Evolutionary conservation across 1,140 invertebrate species (phyloP).

Genomic region (Bombus affinis): DNA sequence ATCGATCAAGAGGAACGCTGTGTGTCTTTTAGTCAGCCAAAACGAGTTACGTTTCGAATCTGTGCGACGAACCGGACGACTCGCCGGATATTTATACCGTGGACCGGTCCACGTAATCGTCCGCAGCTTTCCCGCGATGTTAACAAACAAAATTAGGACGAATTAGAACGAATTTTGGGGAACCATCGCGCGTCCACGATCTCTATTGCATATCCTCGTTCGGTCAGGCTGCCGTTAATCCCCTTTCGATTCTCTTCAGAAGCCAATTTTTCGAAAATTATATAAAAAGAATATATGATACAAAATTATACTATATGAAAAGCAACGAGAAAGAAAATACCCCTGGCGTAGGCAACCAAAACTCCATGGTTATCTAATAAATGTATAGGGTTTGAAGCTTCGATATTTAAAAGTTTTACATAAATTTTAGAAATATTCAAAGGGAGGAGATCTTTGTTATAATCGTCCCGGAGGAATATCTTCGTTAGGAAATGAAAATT

Average conservation of each 20-base stretch:
- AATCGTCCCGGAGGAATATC: no score
- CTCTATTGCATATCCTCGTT: constrained; percentile 53
- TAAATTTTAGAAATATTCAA: no score
- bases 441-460: no score
- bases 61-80: constrained; percentile 60
- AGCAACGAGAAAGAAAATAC: background rate
- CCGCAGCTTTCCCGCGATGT: constrained; percentile 15
- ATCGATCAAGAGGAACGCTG: constrained; percentile 17
- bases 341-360: background rate
- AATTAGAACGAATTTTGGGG: background rate
- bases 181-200: constrained; percentile 10
- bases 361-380: background rate
- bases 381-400: background rate
- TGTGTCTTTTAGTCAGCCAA: constrained; percentile 50
- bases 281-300: background rate
- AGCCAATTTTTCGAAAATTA: background rate
- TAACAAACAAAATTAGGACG: background rate
- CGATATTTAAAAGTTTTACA: background rate
- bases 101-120: constrained; percentile 34
- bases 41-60: constrained; percentile 45
- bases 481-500: no score
- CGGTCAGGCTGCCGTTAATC: background rate
- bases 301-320: background rate
- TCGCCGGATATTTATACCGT: constrained; percentile 23
- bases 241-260: background rate